Percentiles rank a stretch among this genome's conserved stretches.
phyloP scores from a whole-genome alignment of 2,888 invertebrate species.

The Phasia obesa region DNA sequence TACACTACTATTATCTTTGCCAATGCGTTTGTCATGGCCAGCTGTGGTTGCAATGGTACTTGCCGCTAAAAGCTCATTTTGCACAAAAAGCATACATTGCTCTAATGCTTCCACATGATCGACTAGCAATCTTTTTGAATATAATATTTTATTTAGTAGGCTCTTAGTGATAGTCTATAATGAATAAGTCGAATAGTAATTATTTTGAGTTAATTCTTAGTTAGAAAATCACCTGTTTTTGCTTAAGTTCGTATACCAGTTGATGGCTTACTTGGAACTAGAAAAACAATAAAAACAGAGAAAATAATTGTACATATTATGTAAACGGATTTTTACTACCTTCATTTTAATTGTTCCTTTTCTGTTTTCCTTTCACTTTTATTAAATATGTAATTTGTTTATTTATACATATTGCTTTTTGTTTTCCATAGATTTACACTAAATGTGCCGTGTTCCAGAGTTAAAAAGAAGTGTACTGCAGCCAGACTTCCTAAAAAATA shows the following conservation, averaged over 20 bases:
- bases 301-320: slow-evolving; percentile 10
- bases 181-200: background rate
- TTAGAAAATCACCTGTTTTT: slow-evolving; percentile 76
- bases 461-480: slow-evolving; percentile 2
- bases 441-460: background rate
- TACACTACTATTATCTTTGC: background rate
- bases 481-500: background rate
- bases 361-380: slow-evolving; percentile 16
- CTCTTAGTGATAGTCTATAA: slow-evolving; percentile 76
- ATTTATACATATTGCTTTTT: too few relatives aligned
- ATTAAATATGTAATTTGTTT: background rate
- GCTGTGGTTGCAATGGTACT: background rate
- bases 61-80: slow-evolving; percentile 9
- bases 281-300: slow-evolving; percentile 2
- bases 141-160: slow-evolving; percentile 78
- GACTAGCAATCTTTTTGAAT: slow-evolving; percentile 80
- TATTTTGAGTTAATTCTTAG: too few relatives aligned
- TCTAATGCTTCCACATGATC: slow-evolving; percentile 82
- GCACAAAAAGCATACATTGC: slow-evolving; percentile 75
- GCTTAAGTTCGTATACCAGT: slow-evolving; percentile 78
- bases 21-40: slow-evolving; percentile 23
- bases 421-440: background rate
- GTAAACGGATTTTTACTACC: slow-evolving; percentile 46
- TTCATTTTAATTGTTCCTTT: slow-evolving; percentile 54
- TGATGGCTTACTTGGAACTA: slow-evolving; percentile 71